phyloP scores from a whole-genome alignment of 1,140 invertebrate genomes.

The Micrasema longulum region DNA sequence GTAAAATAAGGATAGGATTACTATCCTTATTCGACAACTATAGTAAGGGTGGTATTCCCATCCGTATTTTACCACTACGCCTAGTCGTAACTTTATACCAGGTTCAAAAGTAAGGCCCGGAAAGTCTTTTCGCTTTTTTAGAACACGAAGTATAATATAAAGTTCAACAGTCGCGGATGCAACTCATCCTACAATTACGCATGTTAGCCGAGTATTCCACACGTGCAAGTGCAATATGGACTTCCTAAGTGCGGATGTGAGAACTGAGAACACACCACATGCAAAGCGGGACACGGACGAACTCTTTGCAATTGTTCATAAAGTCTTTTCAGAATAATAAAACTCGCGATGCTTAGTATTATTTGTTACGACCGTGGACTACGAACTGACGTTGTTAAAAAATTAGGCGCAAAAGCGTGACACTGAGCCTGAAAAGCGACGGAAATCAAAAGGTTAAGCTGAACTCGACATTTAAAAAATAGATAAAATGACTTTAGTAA shows the following conservation, averaged over 20 bases:
- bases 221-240: background rate
- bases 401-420: background rate
- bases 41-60: too few relatives aligned
- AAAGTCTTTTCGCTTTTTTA: too few relatives aligned
- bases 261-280: conserved; percentile 7
- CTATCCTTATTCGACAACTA: too few relatives aligned
- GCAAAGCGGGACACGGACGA: conserved; percentile 4
- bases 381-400: background rate
- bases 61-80: too few relatives aligned
- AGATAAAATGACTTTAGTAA: too few relatives aligned
- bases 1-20: too few relatives aligned
- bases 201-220: background rate
- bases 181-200: background rate
- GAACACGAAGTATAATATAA: background rate
- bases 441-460: background rate
- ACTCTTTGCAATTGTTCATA: background rate
- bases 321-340: background rate
- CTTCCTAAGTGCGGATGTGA: conserved; percentile 16
- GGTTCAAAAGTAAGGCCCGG: too few relatives aligned
- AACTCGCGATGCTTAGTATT: background rate
- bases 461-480: too few relatives aligned
- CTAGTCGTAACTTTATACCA: too few relatives aligned
- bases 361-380: background rate
- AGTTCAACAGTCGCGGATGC: background rate
- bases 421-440: background rate